These are phyloP conservation scores for Centropus unirufus DNA, from an alignment of 2,113 vertebrate species.

Conservation along the genomic window DNA sequence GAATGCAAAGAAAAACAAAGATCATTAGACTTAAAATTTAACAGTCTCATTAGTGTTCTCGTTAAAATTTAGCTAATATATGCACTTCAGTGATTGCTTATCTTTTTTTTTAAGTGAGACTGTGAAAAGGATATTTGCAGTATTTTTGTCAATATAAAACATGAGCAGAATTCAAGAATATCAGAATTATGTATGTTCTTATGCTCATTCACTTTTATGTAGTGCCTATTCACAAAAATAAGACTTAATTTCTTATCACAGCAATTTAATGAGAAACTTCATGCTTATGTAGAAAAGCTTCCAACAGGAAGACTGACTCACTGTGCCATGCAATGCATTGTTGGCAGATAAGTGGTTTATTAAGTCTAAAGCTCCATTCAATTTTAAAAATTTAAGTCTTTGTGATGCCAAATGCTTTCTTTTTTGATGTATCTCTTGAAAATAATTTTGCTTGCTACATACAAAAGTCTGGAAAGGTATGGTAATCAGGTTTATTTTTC, in stretches of 20 bases:
- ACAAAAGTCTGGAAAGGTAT: background rate
- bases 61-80: slow-evolving; percentile 59
- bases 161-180: slow-evolving; percentile 45
- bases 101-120: slow-evolving; percentile 45
- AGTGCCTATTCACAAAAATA: slow-evolving; percentile 23
- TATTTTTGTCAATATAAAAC: background rate
- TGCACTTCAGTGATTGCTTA: slow-evolving; percentile 53
- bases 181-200: slow-evolving; percentile 1
- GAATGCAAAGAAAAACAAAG: slow-evolving; percentile 18
- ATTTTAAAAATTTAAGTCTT: background rate
- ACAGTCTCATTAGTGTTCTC: slow-evolving; percentile 60
- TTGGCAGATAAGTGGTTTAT: background rate
- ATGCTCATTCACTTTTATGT: slow-evolving; percentile 48
- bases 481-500: background rate
- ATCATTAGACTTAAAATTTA: slow-evolving; percentile 67
- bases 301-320: background rate
- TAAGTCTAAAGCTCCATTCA: background rate
- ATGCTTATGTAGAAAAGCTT: slow-evolving; percentile 21
- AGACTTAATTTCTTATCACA: slow-evolving; percentile 1
- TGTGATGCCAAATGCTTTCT: background rate
- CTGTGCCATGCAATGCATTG: background rate
- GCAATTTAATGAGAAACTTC: slow-evolving; percentile 12
- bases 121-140: slow-evolving; percentile 42
- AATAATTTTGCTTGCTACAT: background rate
- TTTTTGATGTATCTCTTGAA: background rate